Evolutionary conservation across 2,888 invertebrate species (phyloP), one percentile per base, ranked within the genome.

Genomic region (Abscondita cerata): DNA sequence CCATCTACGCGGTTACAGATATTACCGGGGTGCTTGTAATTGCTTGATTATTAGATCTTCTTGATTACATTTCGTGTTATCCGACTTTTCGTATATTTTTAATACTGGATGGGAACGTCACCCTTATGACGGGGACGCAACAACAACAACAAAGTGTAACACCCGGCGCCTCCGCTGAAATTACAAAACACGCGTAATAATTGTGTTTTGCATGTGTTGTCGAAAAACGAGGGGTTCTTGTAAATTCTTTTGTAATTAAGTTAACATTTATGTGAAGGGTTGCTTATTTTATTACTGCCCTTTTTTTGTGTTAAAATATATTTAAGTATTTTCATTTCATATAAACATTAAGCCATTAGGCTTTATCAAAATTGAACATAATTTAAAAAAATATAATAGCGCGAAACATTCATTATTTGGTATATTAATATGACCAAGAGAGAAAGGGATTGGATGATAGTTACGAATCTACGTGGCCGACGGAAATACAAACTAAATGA

Each of bases 11-110:
- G 57, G 56, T 62, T 57, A 58, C 48, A 62, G 62, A 62, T 57
- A 57, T 62, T 62, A 62, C 48, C 40, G 9, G 52, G 52, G 62
- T 57, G 62, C 48, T 52, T 57, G 62, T 58, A 62, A 62, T 62
- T 62, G 57, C 53, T 36, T 18, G 62, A 62, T 62, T 62, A 62
- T 62, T 62, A 57, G 62, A 62, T 57, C 52, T 33, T 40, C 36
- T 50, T 53, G 62, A 62, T 62, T 53, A 62, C 47, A 36, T 50
- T 62, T 62, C 62, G 57, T 58, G 62, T 62, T 20, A 20, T 40
- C 52, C 47, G 57, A 56, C 47, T 19, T 33, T n/a, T 20, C 16
- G 18, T 34, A 44, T 57, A 52, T 58, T 52, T 62, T 47, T 34
- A 15, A 48, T 50, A 11, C 48, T 5, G 19, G 12, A 8, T 20